A percentile compares a stretch with the other conserved stretches of the same genome.
Evolutionary conservation across 2,113 vertebrate species (phyloP).

Genomic region (Murina feae): DNA sequence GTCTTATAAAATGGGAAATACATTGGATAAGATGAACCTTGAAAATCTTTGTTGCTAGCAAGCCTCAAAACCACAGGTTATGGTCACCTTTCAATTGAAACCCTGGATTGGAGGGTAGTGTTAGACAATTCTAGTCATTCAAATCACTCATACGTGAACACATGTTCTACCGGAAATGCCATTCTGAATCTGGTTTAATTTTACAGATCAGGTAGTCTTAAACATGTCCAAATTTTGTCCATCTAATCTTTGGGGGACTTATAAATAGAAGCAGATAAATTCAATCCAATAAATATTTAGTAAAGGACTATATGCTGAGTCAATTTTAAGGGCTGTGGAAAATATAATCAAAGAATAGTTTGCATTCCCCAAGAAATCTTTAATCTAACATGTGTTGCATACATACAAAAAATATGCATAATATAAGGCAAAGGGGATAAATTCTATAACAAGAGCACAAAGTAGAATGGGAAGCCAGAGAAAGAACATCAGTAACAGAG

Average conservation of each 20-base stretch:
- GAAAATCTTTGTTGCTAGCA: background rate
- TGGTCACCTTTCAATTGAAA: background rate
- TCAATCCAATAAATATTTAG: background rate
- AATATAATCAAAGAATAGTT: background rate
- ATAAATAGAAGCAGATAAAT: background rate
- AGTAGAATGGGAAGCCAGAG: background rate
- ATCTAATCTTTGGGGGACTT: background rate
- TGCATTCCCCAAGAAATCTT: background rate
- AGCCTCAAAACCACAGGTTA: background rate
- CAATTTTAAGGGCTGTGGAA: background rate
- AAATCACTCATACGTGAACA: background rate
- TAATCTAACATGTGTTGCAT: background rate
- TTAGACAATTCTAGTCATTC: background rate
- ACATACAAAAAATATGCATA: background rate
- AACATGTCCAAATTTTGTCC: background rate
- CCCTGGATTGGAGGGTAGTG: rapidly evolving
- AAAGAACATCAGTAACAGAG: background rate
- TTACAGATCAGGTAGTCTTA: background rate
- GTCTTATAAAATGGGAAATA: background rate
- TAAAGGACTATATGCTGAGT: background rate
- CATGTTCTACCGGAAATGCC: background rate
- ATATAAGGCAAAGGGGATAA: background rate
- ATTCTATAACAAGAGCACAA: background rate
- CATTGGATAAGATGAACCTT: background rate
- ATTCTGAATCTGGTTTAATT: background rate